phyloP scores from a whole-genome alignment of 2,113 vertebrate genomes.

The Saiga tatarica region DNA sequence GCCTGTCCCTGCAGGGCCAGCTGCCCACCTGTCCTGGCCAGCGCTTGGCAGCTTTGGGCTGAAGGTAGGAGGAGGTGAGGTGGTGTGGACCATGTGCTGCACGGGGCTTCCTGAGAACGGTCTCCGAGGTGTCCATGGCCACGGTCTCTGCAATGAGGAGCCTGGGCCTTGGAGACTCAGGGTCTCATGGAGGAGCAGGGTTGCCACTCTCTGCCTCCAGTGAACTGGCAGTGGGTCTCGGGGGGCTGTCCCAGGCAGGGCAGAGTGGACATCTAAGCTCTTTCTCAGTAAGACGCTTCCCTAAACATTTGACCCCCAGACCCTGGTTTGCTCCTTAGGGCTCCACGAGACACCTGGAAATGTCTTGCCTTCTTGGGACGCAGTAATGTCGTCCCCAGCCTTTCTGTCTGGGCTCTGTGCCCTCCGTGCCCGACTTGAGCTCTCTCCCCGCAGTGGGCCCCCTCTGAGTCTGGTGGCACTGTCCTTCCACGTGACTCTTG shows the following conservation, averaged over 20 bases:
- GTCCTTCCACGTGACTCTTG: rapidly evolving
- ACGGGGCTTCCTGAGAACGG: rapidly evolving
- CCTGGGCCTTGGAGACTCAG: not conserved
- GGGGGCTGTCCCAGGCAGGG: rapidly evolving
- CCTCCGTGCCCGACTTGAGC: rapidly evolving
- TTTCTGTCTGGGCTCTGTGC: rapidly evolving
- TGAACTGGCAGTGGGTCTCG: rapidly evolving
- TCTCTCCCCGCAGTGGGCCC: not conserved
- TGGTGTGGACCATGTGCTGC: rapidly evolving
- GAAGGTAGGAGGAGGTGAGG: rapidly evolving
- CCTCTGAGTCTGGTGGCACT: not conserved
- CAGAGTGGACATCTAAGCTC: rapidly evolving
- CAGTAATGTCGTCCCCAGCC: rapidly evolving
- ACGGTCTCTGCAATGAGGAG: not conserved
- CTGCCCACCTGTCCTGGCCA: too few relatives aligned
- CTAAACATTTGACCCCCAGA: rapidly evolving
- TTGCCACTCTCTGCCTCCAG: rapidly evolving
- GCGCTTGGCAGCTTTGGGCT: rapidly evolving
- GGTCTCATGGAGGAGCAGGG: not conserved
- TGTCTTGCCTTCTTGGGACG: rapidly evolving
- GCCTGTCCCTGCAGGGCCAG: rapidly evolving
- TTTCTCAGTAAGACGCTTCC: not conserved
- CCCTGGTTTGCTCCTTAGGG: rapidly evolving
- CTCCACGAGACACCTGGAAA: rapidly evolving
- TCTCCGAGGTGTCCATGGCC: rapidly evolving